Evolutionary conservation across 2,113 vertebrate genomes (phyloP).

Genomic region (Cheirogaleus medius): DNA sequence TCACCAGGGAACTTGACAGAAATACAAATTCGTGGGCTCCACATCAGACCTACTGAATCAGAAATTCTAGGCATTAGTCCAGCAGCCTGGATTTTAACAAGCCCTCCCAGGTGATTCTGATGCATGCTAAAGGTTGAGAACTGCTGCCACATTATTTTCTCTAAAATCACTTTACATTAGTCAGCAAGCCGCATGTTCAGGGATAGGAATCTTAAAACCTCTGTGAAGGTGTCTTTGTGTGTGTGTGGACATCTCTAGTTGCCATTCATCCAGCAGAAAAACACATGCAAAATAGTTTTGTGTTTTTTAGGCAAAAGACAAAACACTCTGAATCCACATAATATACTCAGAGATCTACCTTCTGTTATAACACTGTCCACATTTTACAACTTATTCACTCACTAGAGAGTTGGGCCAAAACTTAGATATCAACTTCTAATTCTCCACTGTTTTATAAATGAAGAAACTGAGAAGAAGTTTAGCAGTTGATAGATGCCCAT

Average conservation of each 20-base stretch:
- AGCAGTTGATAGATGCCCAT: not conserved
- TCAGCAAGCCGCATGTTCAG: not conserved
- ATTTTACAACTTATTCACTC: not conserved
- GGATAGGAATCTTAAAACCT: not conserved
- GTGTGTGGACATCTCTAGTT: not conserved
- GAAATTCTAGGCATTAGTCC: not conserved
- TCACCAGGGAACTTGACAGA: not conserved
- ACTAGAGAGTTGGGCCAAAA: not conserved
- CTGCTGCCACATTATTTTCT: not conserved
- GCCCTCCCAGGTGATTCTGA: not conserved
- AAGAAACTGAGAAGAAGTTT: not conserved
- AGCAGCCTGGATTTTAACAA: not conserved
- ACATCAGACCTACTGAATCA: not conserved
- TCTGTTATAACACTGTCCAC: not conserved
- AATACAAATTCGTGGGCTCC: not conserved
- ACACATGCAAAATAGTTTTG: not conserved
- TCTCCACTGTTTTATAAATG: not conserved
- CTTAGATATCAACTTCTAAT: not conserved
- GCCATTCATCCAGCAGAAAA: not conserved
- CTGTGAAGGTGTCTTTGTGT: not conserved
- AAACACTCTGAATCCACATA: not conserved
- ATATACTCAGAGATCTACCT: not conserved
- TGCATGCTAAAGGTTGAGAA: not conserved
- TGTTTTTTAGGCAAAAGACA: not conserved
- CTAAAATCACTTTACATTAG: not conserved